Base-by-base conservation (phyloP, 2,113 vertebrate species). In the Dascyllus trimaculatus region DNA sequence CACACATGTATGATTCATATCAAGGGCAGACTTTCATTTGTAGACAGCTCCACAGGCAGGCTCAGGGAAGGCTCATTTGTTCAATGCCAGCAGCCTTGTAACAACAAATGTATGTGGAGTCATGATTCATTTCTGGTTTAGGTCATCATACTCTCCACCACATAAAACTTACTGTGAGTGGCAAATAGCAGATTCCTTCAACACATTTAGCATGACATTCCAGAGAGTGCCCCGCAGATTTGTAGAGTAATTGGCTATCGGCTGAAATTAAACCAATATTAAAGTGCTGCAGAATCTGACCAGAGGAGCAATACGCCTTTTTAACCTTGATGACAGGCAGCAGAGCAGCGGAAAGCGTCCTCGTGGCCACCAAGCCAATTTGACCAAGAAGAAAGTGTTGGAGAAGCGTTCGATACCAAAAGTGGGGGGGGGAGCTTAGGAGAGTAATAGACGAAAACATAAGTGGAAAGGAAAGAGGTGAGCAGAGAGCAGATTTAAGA, bases 271-370 rank as follows among this genome's bases (percentile, higher is more conserved):
- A 84, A 80, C 26, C n/a, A 19, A 71, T 63, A 71, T 67, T 73
- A 21, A 80, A 81, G 54, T 54, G 52, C 45, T 64, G 21, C 3
- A 77, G 9, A 35, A 78, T 68, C 61, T 58, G 40, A 82, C 78
- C 53, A 66, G 24, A 80, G 63, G 32, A 77, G 58, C 15, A 56
- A 77, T 59, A 67, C 40, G 35, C 80, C 24, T 61, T 75, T 78
- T 60, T 65, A 81, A 85, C 67, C 59, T 74, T 72, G 69, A 66
- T 77, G 78, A 82, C 25, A 75, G 53, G 58, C 58, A 46, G 60
- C 35, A 53, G 59, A 45, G 25, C 61, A 60, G 70, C n/a, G 14
- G 29, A 22, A 63, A 68, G 46, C 52, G 49, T 66, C n/a, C 46
- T 45, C 19, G 21, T 22, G 22, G 22, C 24, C 9, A 51, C 78